Evolutionary conservation across 2,888 invertebrate genomes (phyloP).

Genomic region (Lasiommata megera): DNA sequence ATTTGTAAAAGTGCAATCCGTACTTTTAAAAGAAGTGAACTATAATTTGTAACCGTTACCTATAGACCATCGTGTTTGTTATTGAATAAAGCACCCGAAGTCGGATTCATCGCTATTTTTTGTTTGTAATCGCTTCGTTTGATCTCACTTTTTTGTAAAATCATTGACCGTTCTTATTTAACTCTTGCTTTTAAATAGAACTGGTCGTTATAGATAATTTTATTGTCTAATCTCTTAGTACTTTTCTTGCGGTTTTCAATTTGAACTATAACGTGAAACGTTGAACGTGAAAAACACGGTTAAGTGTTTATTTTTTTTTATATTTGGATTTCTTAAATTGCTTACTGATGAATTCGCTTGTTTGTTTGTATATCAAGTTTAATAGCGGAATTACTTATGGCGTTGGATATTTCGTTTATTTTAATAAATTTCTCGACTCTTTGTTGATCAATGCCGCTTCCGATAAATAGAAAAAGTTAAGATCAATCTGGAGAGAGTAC

Average conservation of each 20-base stretch:
- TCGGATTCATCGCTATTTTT: slow-evolving; percentile 16
- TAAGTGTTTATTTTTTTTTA: background rate
- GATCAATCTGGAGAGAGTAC: slow-evolving; percentile 52
- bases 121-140: slow-evolving; percentile 41
- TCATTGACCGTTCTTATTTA: slow-evolving; percentile 53
- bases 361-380: background rate
- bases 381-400: too few species aligned
- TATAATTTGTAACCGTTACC: slow-evolving; percentile 11
- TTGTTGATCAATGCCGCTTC: background rate
- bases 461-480: slow-evolving; percentile 37
- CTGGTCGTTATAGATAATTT: slow-evolving; percentile 46
- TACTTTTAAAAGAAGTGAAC: background rate
- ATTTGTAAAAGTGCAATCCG: background rate
- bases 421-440: background rate
- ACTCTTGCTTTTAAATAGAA: slow-evolving; percentile 49
- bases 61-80: slow-evolving; percentile 10
- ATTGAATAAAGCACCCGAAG: slow-evolving; percentile 10
- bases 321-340: slow-evolving; percentile 2
- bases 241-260: slow-evolving; percentile 47
- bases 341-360: background rate
- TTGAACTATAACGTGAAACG: slow-evolving; percentile 29
- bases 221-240: slow-evolving; percentile 38
- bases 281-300: too few species aligned
- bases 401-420: background rate
- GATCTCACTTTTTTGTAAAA: slow-evolving; percentile 58